These are phyloP conservation scores for Pseudoatta argentina DNA, from an alignment of 1,140 invertebrate species.

Conservation along the genomic window DNA sequence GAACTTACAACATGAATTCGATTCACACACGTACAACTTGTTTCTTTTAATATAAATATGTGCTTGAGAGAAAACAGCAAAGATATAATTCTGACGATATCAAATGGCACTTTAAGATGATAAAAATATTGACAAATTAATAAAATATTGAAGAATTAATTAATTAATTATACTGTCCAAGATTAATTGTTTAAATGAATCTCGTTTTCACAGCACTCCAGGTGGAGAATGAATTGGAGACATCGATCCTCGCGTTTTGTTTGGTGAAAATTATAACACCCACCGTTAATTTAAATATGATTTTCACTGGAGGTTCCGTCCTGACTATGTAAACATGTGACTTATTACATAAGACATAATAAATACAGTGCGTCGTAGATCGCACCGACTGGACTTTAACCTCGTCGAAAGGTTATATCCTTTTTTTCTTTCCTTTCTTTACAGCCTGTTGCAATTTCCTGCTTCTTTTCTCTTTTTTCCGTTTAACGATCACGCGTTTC, in stretches of 20 bases:
- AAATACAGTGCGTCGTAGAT: background rate
- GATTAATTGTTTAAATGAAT: background rate
- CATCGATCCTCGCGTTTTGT: background rate
- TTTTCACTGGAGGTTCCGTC: background rate
- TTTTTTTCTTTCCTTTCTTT: background rate
- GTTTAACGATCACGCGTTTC: background rate
- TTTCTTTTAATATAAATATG: background rate
- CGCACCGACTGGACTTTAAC: background rate
- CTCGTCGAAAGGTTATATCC: background rate
- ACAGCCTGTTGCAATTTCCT: background rate
- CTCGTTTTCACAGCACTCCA: background rate
- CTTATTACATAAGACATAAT: slow-evolving; percentile 53
- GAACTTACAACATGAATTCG: background rate
- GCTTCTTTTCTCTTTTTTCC: background rate
- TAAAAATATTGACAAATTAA: background rate
- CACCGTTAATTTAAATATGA: background rate
- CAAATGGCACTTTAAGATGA: background rate
- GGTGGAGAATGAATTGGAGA: background rate
- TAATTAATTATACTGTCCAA: background rate
- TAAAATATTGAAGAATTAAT: background rate
- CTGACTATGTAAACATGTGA: background rate
- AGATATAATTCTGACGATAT: background rate
- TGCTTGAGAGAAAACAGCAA: background rate
- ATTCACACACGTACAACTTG: background rate
- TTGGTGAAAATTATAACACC: background rate